These are phyloP conservation scores for Oxyscelio sp. DNA, from an alignment of 2,888 invertebrate genomes.

Conservation along the genomic window DNA sequence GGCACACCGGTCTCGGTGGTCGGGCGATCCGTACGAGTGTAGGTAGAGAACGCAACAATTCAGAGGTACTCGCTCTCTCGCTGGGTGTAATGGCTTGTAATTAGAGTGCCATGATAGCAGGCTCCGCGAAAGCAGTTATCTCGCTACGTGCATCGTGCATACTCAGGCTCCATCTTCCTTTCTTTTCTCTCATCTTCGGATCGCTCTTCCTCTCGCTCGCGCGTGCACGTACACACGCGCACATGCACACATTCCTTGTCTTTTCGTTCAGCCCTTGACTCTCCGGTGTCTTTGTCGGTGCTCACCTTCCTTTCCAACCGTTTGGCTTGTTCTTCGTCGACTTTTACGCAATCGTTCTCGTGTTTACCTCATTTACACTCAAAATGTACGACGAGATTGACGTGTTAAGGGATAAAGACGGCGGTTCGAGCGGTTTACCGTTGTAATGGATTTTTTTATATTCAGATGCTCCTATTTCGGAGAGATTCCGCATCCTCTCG, in stretches of 20 bases:
- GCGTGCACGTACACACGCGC: constrained; percentile 58
- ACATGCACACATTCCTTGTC: constrained; percentile 78
- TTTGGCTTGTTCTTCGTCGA: constrained; percentile 54
- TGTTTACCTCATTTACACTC: constrained; percentile 65
- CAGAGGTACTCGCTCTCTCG: constrained; percentile 83
- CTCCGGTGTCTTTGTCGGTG: constrained; percentile 61
- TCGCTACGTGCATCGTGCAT: constrained; percentile 87
- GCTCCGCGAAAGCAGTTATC: constrained; percentile 87
- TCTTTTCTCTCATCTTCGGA: constrained; percentile 46
- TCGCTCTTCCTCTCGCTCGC: constrained; percentile 35
- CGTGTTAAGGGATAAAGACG: constrained; percentile 76
- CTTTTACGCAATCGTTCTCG: constrained; percentile 64
- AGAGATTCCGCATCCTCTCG: background rate
- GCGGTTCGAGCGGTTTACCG: constrained; percentile 36
- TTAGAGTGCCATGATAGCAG: constrained; percentile 87
- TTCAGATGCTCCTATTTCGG: constrained; percentile 13
- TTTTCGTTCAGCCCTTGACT: constrained; percentile 68
- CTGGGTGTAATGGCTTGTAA: constrained; percentile 87
- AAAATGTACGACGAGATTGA: constrained; percentile 76
- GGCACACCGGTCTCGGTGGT: constrained; percentile 84
- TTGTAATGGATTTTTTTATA: constrained; percentile 17
- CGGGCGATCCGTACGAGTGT: constrained; percentile 81
- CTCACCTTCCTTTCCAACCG: constrained; percentile 55
- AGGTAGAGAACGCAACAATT: constrained; percentile 86
- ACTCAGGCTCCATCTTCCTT: constrained; percentile 76